phyloP scores from a whole-genome alignment of 2,797 vertebrate genomes.

The Ptychadena robeensis region DNA sequence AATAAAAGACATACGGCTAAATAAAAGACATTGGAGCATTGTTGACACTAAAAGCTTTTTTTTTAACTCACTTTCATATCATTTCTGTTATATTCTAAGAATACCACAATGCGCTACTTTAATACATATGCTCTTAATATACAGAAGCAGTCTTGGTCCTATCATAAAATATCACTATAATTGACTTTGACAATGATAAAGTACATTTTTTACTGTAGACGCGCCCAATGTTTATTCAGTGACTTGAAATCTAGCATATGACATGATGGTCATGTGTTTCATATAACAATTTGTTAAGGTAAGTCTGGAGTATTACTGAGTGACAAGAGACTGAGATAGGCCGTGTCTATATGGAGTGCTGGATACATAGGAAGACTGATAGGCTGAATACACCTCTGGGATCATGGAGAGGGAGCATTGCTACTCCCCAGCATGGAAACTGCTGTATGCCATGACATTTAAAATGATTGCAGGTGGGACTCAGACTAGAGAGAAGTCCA shows the following conservation, averaged over 20 bases:
- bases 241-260: background rate
- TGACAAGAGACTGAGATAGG: constrained; percentile 11
- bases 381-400: constrained; percentile 42
- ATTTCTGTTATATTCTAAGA: background rate
- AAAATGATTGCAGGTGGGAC: constrained; percentile 45
- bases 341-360: constrained; percentile 15
- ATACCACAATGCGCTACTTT: background rate
- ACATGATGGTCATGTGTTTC: constrained; percentile 9
- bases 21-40: background rate
- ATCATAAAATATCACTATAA: background rate
- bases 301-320: constrained; percentile 2
- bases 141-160: background rate
- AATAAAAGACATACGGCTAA: no score
- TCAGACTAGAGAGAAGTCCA: constrained; percentile 31
- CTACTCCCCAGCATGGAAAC: constrained; percentile 44
- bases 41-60: background rate
- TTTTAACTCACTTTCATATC: background rate
- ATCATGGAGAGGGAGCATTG: constrained; percentile 40
- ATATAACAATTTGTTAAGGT: constrained; percentile 4
- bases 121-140: background rate
- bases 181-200: background rate
- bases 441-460: constrained; percentile 40
- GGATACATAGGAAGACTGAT: constrained; percentile 32
- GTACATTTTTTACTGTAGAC: background rate
- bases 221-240: background rate